Evolutionary conservation across 1,140 invertebrate species (phyloP).

Genomic region (Leucophenga varia): DNA sequence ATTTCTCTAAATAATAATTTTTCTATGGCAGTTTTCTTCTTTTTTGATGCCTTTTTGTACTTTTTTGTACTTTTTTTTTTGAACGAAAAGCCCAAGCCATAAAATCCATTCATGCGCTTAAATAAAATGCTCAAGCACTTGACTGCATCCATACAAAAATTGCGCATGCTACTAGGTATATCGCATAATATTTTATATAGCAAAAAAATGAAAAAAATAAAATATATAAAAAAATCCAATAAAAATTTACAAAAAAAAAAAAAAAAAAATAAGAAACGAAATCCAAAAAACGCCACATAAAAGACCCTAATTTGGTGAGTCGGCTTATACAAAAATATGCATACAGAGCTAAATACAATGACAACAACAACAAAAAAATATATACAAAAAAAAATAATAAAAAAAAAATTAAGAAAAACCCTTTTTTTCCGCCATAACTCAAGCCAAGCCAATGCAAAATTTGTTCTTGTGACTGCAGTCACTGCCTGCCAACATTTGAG

Average conservation of each 20-base stretch:
- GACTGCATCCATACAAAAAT: slow-evolving; percentile 54
- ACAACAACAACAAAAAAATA: too few species aligned
- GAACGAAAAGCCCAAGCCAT: slow-evolving; percentile 34
- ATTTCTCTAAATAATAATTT: too few species aligned
- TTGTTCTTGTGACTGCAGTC: too few species aligned
- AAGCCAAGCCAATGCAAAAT: too few species aligned
- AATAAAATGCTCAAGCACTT: slow-evolving; percentile 56
- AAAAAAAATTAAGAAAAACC: too few species aligned
- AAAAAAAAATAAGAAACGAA: slow-evolving; percentile 1
- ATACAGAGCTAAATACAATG: too few species aligned
- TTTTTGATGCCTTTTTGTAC: slow-evolving; percentile 30
- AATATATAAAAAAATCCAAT: slow-evolving; percentile 15
- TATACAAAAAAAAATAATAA: too few species aligned
- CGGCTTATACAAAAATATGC: slow-evolving; percentile 17
- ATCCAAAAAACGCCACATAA: slow-evolving; percentile 19
- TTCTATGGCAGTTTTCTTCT: too few species aligned
- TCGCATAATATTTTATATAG: too few species aligned
- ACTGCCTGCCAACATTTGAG: too few species aligned
- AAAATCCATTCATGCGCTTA: slow-evolving; percentile 55
- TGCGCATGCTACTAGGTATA: slow-evolving; percentile 15
- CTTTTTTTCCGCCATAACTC: too few species aligned
- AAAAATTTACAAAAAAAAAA: slow-evolving; percentile 16
- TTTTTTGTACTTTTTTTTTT: slow-evolving; percentile 16
- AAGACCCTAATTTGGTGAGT: slow-evolving; percentile 46
- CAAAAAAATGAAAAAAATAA: slow-evolving; percentile 10